Percentiles rank a stretch among this genome's conserved stretches.
These are phyloP conservation scores for Myopa testacea DNA, from an alignment of 2,888 invertebrate genomes.

Conservation along the genomic window DNA sequence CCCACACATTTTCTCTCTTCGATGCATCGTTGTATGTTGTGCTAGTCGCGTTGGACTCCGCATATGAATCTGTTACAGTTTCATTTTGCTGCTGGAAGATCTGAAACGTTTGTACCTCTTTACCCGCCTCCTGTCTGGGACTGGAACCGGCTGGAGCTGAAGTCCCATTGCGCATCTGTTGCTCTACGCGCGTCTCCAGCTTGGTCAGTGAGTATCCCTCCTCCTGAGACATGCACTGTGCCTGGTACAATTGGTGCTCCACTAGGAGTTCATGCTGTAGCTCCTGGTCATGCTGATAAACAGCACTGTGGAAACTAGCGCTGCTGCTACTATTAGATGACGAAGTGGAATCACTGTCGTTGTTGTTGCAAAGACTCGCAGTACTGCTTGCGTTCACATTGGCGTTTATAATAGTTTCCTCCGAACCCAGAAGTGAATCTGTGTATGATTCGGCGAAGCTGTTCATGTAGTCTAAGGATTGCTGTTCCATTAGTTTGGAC, in stretches of 20 bases:
- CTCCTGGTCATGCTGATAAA: conserved; percentile 32
- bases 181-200: conserved; percentile 63
- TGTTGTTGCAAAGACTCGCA: conserved; percentile 42
- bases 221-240: conserved; percentile 60
- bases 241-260: conserved; percentile 64
- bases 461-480: conserved; percentile 50
- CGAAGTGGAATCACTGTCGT: conserved; percentile 33
- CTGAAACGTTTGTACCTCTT: conserved; percentile 51
- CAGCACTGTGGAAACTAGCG: conserved; percentile 39
- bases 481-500: conserved; percentile 9
- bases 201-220: conserved; percentile 67
- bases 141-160: not conserved
- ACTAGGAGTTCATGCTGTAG: conserved; percentile 57
- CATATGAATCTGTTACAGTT: conserved; percentile 12
- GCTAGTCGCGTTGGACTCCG: not conserved
- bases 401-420: not conserved
- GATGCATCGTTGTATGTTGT: conserved; percentile 28
- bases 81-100: conserved; percentile 48
- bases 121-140: conserved; percentile 22
- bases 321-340: conserved; percentile 25
- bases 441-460: conserved; percentile 67
- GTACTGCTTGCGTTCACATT: conserved; percentile 31
- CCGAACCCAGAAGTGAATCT: conserved; percentile 56
- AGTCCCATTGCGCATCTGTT: conserved; percentile 49
- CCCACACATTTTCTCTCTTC: conserved; percentile 15